phyloP scores from a whole-genome alignment of 2,888 invertebrate genomes.

The Sesamia inferens region DNA sequence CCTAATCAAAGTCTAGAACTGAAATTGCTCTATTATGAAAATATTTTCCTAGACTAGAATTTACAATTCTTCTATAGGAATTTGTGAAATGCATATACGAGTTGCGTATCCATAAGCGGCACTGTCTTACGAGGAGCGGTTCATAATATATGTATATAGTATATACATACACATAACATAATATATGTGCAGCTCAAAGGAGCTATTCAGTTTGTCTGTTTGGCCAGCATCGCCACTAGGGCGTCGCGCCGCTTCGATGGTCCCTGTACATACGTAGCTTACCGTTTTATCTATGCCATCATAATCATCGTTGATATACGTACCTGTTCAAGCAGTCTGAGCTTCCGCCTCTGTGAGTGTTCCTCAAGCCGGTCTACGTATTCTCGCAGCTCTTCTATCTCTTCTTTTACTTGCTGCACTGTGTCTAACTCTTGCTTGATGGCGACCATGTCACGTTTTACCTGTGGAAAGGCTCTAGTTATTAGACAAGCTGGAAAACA shows the following conservation, averaged over 20 bases:
- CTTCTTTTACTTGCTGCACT: conserved; percentile 98
- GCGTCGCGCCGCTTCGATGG: background rate
- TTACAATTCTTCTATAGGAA: background rate
- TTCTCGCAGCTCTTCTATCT: conserved; percentile 97
- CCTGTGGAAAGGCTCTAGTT: conserved; percentile 80
- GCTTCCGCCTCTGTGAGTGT: conserved; percentile 96
- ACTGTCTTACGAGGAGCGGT: background rate
- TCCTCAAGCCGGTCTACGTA: conserved; percentile 98
- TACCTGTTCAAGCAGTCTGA: conserved; percentile 97
- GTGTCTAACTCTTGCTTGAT: conserved; percentile 98
- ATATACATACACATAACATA: no score
- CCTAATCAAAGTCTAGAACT: conserved; percentile 4
- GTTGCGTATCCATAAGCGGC: background rate
- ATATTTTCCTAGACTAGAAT: background rate
- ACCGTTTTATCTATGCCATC: background rate
- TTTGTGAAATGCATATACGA: background rate
- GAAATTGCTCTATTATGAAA: background rate
- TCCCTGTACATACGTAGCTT: conserved; percentile 1
- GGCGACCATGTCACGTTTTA: conserved; percentile 98
- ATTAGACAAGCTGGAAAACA: conserved; percentile 2
- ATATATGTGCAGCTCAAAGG: background rate
- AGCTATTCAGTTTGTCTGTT: background rate
- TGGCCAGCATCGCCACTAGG: background rate
- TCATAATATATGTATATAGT: no score
- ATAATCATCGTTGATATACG: conserved; percentile 54